Conservation (phyloP, 2,888 invertebrate species). For the Rotaria sp. region DNA sequence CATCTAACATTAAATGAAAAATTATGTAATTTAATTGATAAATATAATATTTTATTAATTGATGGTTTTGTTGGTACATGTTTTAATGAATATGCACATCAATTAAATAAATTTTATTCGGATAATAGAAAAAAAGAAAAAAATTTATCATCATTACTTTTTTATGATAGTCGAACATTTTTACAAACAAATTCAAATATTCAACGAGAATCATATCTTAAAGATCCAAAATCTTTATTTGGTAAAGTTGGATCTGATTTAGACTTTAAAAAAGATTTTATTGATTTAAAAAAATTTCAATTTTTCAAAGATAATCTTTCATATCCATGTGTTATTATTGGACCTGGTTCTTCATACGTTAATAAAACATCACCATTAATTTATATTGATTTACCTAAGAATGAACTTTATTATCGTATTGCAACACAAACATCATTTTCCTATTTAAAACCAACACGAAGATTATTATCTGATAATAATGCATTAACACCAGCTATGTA, state of each 20-base stretch:
- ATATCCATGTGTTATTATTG: constrained; percentile 25
- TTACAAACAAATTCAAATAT: background rate
- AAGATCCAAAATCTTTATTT: background rate
- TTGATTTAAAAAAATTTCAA: background rate
- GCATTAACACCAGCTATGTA: background rate
- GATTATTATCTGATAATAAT: background rate
- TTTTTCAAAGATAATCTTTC: background rate
- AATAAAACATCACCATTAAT: background rate
- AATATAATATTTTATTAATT: background rate
- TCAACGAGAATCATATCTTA: background rate
- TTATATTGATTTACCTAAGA: constrained; percentile 9
- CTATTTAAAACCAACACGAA: constrained; percentile 12
- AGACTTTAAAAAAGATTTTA: constrained; percentile 1
- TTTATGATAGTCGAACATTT: constrained; percentile 12
- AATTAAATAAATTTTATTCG: background rate
- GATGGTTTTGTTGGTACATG: constrained; percentile 29
- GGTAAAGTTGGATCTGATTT: background rate
- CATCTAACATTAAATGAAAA: background rate
- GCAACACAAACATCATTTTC: background rate
- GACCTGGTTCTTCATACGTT: constrained; percentile 5
- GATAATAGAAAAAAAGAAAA: background rate
- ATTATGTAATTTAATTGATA: background rate
- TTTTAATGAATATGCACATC: constrained; percentile 3
- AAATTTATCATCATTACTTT: background rate
- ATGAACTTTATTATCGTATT: constrained; percentile 10